phyloP scores from a whole-genome alignment of 2,888 invertebrate species.

The Falcaria lacertinaria region DNA sequence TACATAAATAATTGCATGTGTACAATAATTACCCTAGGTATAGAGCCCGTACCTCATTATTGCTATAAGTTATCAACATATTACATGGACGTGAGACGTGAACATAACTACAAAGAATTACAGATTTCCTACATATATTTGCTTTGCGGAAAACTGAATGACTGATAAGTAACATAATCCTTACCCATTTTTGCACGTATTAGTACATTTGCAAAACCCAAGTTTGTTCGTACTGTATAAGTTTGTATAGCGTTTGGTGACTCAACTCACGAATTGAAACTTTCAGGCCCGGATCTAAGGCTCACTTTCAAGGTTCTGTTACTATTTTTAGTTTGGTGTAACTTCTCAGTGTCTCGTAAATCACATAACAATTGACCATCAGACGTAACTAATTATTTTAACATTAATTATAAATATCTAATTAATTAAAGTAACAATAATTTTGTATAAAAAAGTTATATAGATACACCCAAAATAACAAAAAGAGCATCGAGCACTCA shows the following conservation, averaged over 20 bases:
- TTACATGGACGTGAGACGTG: too few species aligned
- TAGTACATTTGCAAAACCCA: background rate
- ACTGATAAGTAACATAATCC: background rate
- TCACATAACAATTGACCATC: too few species aligned
- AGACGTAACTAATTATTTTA: too few species aligned
- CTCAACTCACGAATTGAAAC: background rate
- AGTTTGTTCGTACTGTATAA: background rate
- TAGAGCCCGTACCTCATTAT: too few species aligned
- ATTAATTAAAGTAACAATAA: too few species aligned
- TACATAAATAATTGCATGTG: background rate
- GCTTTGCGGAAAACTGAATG: background rate
- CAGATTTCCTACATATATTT: background rate
- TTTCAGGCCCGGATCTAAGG: background rate
- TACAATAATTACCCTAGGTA: background rate
- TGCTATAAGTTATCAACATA: background rate
- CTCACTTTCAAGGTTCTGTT: background rate
- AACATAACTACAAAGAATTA: background rate
- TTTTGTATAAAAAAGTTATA: too few species aligned
- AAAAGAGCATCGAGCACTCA: too few species aligned
- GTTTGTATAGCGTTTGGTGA: background rate
- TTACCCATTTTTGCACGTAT: background rate
- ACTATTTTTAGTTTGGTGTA: background rate
- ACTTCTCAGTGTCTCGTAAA: too few species aligned
- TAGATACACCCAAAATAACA: too few species aligned
- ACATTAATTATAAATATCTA: too few species aligned